A percentile compares a stretch with the other conserved stretches of the same genome.
These are phyloP conservation scores for Nomada goodeniana DNA, from an alignment of 2,888 invertebrate species.

Conservation along the genomic window DNA sequence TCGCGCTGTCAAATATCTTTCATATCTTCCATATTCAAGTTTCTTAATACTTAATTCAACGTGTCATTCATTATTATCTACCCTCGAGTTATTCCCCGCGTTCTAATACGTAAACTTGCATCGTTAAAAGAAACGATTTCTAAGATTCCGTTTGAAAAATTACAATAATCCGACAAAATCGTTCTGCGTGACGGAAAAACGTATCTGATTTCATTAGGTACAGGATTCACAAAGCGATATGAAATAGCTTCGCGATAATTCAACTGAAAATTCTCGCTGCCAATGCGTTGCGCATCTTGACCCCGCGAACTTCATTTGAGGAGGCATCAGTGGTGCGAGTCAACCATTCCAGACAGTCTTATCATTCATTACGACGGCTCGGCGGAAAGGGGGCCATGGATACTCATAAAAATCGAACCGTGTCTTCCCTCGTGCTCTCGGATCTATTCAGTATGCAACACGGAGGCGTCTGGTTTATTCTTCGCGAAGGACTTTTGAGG, in stretches of 20 bases:
- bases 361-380: slow-evolving; percentile 1
- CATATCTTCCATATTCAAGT: too few relatives aligned
- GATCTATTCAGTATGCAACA: slow-evolving; percentile 54
- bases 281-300: background rate
- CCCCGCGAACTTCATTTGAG: background rate
- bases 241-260: background rate
- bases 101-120: too few relatives aligned
- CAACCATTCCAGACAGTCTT: slow-evolving; percentile 29
- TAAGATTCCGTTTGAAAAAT: too few relatives aligned
- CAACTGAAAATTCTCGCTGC: background rate
- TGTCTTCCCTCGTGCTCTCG: background rate
- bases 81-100: too few relatives aligned
- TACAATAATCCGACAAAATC: too few relatives aligned
- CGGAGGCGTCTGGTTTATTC: slow-evolving; percentile 54
- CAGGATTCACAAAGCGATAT: too few relatives aligned
- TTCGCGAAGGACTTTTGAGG: slow-evolving; percentile 36
- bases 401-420: slow-evolving; percentile 25
- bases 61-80: too few relatives aligned
- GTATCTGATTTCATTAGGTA: too few relatives aligned
- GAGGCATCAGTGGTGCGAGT: slow-evolving; percentile 31
- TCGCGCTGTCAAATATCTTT: background rate
- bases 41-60: too few relatives aligned
- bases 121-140: too few relatives aligned
- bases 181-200: too few relatives aligned
- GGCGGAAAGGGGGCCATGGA: slow-evolving; percentile 7